Evolutionary conservation across 2,113 vertebrate species (phyloP), one percentile per base, ranked within the genome.

Genomic region (Coregonus clupeaformis): DNA sequence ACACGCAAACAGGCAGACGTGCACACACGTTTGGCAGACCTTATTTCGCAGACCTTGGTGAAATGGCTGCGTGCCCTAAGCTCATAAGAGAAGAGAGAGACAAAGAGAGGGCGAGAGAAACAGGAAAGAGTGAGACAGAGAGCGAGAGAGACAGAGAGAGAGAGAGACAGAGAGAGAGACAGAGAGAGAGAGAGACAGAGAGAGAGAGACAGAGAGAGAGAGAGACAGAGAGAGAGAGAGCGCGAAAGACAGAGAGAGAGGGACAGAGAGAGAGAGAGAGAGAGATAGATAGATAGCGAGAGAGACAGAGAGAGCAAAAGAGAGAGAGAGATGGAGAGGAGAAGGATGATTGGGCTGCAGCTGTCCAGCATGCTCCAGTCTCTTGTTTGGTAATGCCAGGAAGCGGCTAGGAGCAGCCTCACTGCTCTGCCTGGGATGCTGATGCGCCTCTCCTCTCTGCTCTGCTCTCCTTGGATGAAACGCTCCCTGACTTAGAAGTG

Each of bases 381-480:
- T 36, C 7, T 7, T 36, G 7, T 36, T 36, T 36, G 36, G 36
- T 42, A 42, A 42, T 42, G 36, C 9, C 36, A 42, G 36, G 36
- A 2, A 42, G 36, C 9, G 36, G 36, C 9, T 42, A 42, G 36
- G 36, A 42, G 36, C 2, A 42, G 77, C 79, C 76, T 42, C 66
- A 42, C 66, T 22, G 66, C 29, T 42, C 18, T 11, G 36, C 9
- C 36, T 42, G 9, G 2, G 36, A 42, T 11, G 4, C 66, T 42
- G 36, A 68, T 32, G 9, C 32, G 74, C 68, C 47, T 42, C 36
- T 42, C 36, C 9, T 11, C 36, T 42, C 36, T 42, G 32, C 32
- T 36, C 30, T 32, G 68, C 81, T 71, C 80, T 75, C 57, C 65
- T 75, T 60, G 68, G 70, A 77, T 82, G 74, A 78, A 82, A 85